phyloP scores from a whole-genome alignment of 2,888 invertebrate species.

The Rotaria sp. region DNA sequence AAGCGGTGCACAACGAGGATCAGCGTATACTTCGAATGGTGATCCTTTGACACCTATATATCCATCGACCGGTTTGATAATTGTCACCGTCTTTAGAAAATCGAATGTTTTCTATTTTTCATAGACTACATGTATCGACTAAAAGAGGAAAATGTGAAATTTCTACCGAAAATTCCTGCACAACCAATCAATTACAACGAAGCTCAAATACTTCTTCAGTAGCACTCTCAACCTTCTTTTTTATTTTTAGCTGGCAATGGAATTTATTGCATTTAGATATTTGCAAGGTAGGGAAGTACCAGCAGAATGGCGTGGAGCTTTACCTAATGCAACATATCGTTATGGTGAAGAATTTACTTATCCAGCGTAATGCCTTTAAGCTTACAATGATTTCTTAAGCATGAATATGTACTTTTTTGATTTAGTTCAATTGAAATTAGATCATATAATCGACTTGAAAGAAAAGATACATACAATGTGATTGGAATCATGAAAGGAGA shows the following conservation, averaged over 20 bases:
- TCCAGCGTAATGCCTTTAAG: neutral
- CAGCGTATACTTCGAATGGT: constrained; percentile 52
- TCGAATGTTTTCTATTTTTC: neutral
- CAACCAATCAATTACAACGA: constrained; percentile 46
- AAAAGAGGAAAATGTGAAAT: neutral
- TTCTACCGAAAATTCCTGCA: constrained; percentile 43
- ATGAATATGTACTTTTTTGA: neutral
- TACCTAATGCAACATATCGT: constrained; percentile 35
- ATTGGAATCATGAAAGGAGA: constrained; percentile 50
- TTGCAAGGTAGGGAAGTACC: neutral
- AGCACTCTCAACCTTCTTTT: neutral
- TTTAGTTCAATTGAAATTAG: neutral
- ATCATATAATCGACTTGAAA: constrained; percentile 23
- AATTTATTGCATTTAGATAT: neutral
- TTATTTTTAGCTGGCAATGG: neutral
- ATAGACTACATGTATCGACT: neutral
- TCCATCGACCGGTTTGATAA: constrained; percentile 51
- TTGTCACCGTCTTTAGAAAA: neutral
- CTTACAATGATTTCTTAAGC: no score
- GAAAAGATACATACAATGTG: constrained; percentile 48
- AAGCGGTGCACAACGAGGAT: constrained; percentile 58
- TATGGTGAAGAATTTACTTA: constrained; percentile 39
- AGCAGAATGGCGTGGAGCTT: neutral
- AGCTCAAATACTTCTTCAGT: constrained; percentile 45
- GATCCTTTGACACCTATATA: constrained; percentile 59